Evolutionary conservation across 2,797 vertebrate species (phyloP).

Genomic region (Petrocephalus schoutedeni): DNA sequence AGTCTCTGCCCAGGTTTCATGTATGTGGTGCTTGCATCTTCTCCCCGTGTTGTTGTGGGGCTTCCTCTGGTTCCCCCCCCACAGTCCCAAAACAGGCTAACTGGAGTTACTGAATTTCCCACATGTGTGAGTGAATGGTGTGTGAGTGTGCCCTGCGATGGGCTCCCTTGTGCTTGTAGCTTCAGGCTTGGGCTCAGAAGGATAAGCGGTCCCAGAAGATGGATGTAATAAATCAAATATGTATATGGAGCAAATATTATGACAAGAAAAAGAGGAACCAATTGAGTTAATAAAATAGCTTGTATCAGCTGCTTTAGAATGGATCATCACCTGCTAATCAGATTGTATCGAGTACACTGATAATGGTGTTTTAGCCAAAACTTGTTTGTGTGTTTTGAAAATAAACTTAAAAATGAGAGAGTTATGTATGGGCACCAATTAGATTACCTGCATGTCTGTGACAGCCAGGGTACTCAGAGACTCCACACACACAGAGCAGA

Average conservation of each 20-base stretch:
- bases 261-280: background rate
- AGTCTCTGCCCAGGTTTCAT: too few relatives aligned
- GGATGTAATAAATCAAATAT: too few relatives aligned
- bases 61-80: too few relatives aligned
- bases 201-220: too few relatives aligned
- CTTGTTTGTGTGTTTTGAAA: background rate
- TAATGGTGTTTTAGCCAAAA: background rate
- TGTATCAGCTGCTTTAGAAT: background rate
- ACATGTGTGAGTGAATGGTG: too few relatives aligned
- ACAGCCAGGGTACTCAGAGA: background rate
- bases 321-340: background rate
- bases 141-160: too few relatives aligned
- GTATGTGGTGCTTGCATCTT: too few relatives aligned
- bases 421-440: background rate
- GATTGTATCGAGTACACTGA: background rate
- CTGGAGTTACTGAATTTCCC: too few relatives aligned
- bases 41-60: too few relatives aligned
- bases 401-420: background rate
- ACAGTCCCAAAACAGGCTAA: too few relatives aligned
- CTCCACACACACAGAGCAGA: background rate
- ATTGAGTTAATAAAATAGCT: background rate
- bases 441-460: background rate
- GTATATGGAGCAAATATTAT: background rate
- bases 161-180: too few relatives aligned
- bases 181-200: too few relatives aligned